Base-by-base conservation (phyloP, 2,888 invertebrate genomes). In the Drosophila phalerata region DNA sequence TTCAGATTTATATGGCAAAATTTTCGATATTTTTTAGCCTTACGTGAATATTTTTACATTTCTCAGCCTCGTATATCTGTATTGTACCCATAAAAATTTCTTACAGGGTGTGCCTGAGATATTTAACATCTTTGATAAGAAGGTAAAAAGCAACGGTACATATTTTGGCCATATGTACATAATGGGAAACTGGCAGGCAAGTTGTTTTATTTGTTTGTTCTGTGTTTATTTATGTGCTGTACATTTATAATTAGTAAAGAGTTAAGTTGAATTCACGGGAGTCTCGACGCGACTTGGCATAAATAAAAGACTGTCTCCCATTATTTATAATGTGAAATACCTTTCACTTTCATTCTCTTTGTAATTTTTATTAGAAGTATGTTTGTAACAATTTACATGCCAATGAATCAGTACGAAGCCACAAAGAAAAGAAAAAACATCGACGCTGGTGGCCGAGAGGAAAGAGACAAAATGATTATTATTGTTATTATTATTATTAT, bases 201-300 rank as follows among this genome's bases (percentile, higher is more conserved):
- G 38, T 64, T 73, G 42, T 56, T 61, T 47, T 47, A 47, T 47
- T 47, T 57, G 34, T 45, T 47, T 45, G 5, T 34, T 25, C 28
- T 49, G 22, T 61, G 37, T 69, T 83, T 83, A 81, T 81, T 84
- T 81, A 77, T 77, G 79, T 62, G 64, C 57, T 65, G 58, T 73
- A 73, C 77, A 86, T 86, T 85, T 72, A 72, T 86, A 85, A 85
- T 88, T 86, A 86, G 74, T 49, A 43, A 32, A 61, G 65, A 57
- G 49, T 58, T 55, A 75, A 82, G 71, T 66, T 74, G 69, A 69
- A 58, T 69, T 45, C 34, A 13, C 28, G 19, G 37, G 9, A 40
- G 60, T 30, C 19, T 28, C 30, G 38, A 40, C 53, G 22, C 28
- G 48, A 40, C 64, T 43, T 34, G 55, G 47, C 69, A 67, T 73